A percentile compares a stretch with the other conserved stretches of the same genome.
phyloP scores from a whole-genome alignment of 2,797 vertebrate species.

The Dicrostonyx torquatus region DNA sequence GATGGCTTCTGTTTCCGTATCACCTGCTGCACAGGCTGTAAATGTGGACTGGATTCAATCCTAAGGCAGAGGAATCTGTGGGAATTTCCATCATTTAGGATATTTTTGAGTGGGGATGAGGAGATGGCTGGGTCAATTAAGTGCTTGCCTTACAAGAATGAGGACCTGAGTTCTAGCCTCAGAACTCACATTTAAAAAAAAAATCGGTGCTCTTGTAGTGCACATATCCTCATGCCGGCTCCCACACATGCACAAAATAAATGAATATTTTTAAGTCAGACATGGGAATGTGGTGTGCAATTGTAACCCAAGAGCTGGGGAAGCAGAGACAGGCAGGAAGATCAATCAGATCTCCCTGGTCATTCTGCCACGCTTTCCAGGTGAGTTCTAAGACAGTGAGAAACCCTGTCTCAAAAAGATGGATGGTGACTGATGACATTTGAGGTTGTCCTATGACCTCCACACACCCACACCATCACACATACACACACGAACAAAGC shows the following conservation, averaged over 20 bases:
- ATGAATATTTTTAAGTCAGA: neutral
- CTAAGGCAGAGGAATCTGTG: neutral
- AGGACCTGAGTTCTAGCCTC: neutral
- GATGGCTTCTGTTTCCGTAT: neutral
- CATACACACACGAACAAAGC: neutral
- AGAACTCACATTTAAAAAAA: neutral
- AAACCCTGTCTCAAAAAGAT: neutral
- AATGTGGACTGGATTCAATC: neutral
- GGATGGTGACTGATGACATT: neutral
- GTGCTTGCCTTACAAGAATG: neutral
- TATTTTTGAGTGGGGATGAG: neutral
- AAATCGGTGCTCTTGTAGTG: neutral
- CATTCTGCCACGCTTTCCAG: neutral
- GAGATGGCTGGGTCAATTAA: neutral
- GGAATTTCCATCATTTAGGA: slow-evolving; percentile 40
- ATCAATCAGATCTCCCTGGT: neutral
- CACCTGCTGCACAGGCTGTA: neutral
- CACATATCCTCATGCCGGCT: neutral
- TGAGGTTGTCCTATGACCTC: neutral
- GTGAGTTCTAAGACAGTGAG: neutral
- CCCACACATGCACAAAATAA: neutral
- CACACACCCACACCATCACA: neutral
- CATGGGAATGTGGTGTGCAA: neutral
- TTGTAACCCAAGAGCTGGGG: neutral
- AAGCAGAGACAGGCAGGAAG: neutral